Evolutionary conservation across 1,140 invertebrate genomes (phyloP), one percentile per base, ranked within the genome.

Genomic region (Monochamus saltuarius): DNA sequence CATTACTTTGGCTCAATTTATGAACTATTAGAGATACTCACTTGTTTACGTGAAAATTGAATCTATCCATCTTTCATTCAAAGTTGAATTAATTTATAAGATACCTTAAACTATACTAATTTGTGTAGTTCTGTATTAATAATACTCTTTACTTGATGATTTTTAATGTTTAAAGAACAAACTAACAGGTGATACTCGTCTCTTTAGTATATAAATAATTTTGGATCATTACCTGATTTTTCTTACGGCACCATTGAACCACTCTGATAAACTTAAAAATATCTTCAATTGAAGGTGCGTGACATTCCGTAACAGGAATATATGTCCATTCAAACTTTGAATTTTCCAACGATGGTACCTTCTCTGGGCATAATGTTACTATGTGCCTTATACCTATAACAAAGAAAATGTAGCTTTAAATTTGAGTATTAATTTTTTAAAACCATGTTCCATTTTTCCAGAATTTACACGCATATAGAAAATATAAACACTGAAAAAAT

Each of bases 251-350:
- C 53, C 37, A 40, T 29, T 56, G 53, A 4, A 56, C 14, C 7
- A 42, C 45, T 56, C 53, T 56, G 13, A 56, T 56, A n/a, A 56
- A 56, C 35, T 56, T 45, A 0, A 56, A 56, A 35, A 56, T 56
- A 11, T 56, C 16, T 7, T 56, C 53, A 35, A 56, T 56, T 9
- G 1, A 3, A 11, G 53, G 53, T 7, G 53, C 53, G 1, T 29
- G 37, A 35, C 53, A 56, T 56, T 56, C 53, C 45, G 42, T 22
- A 10, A 56, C 45, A 6, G 53, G 42, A 13, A 56, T 56, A 16
- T 43, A 56, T 16, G 53, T 56, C 53, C 53, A 56, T n/a, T 9
- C 29, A 17, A 56, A 56, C 35, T 56, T 56, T 16, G 53, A 45
- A 34, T 56, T 35, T 9, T n/a, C 22, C n/a, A 56, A 16, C 4